phyloP scores from a whole-genome alignment of 1,140 invertebrate species.

The Sipha flava region DNA sequence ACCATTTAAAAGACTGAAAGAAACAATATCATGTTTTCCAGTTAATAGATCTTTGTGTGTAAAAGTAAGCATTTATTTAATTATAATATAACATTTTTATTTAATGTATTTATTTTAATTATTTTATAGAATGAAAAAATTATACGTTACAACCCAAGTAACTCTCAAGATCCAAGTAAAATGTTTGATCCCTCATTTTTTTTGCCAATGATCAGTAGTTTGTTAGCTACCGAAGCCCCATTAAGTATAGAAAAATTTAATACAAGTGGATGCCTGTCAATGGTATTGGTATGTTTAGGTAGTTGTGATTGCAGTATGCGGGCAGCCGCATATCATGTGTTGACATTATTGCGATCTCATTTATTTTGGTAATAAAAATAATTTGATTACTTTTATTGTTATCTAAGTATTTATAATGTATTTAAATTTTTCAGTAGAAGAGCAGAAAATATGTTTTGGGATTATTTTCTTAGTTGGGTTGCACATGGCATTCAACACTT shows the following conservation, averaged over 20 bases:
- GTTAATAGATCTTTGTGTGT: background rate
- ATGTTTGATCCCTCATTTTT: conserved; percentile 66
- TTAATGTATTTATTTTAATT: background rate
- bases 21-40: conserved; percentile 14
- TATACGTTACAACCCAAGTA: background rate
- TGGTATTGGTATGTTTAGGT: conserved; percentile 55
- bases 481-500: conserved; percentile 46
- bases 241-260: conserved; percentile 56
- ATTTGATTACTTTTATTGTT: background rate
- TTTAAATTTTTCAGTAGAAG: conserved; percentile 41
- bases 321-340: conserved; percentile 54
- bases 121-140: background rate
- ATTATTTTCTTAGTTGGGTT: conserved; percentile 47
- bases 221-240: conserved; percentile 55
- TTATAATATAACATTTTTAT: background rate
- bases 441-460: conserved; percentile 48
- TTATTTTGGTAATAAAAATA: conserved; percentile 50
- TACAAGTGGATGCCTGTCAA: conserved; percentile 53
- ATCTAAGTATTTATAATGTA: background rate
- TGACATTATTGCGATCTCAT: conserved; percentile 58
- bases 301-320: conserved; percentile 52
- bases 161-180: background rate
- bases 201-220: conserved; percentile 56
- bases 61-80: background rate
- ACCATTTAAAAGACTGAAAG: conserved; percentile 5